Base-by-base conservation (phyloP, 2,888 invertebrate genomes). In the Ectobius pallidus region DNA sequence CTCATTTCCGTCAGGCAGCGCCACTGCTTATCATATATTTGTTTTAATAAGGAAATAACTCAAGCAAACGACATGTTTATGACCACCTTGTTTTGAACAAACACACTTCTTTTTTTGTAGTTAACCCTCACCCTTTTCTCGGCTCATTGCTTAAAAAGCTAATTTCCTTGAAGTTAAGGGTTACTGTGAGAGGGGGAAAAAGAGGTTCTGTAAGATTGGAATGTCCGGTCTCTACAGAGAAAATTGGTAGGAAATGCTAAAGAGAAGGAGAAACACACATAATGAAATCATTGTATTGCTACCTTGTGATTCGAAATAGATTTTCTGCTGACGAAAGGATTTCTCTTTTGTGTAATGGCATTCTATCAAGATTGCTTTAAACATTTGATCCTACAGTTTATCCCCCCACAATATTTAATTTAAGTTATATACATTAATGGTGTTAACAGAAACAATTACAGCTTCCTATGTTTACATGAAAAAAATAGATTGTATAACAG, bases 61-160 rank as follows among this genome's bases (percentile, higher is more conserved):
- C 32, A n/a, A 58, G 42, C 42, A 27, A 42, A 69, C 58, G 69
- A 69, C 69, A 69, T 69, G 55, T 69, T 69, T 69, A 69, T 69
- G 71, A 34, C 65, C 63, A 65, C 71, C 71, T 71, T 71, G 70
- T 70, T 70, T 44, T 22, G 44, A 55, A 55, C 22, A 61, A n/a
- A 63, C 46, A 20, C 18, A 20, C 34, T 63, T 55, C 46, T 44
- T 44, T 63, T 63, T 52, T 27, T 63, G 63, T 65, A 14, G 32
- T 22, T 20, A 25, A 3, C 52, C 25, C 3, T 52, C 52, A 6
- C 52, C 25, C 25, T 42, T 32, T 34, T 52, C 20, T 30, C 70
- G 70, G 49, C 30, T 71, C 65, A 71, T 71, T 71, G 71, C 71
- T 49, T 62, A 52, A 71, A 71, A 71, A 71, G 39, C 71, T 71